Base-by-base conservation (phyloP, 1,140 invertebrate genomes). In the Conus betulinus region DNA sequence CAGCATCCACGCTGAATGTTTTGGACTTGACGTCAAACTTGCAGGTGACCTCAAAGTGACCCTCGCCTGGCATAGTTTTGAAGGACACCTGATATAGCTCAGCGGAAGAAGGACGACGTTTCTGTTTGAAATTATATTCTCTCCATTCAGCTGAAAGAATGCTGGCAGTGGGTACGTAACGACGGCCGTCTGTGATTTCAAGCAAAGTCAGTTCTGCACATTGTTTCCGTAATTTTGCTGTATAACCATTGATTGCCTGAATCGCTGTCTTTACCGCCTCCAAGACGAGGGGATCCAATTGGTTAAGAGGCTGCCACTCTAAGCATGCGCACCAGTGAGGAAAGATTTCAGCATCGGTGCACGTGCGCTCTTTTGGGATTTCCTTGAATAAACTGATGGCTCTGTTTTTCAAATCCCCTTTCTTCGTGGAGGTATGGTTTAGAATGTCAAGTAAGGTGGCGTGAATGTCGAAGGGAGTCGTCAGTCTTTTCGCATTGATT, bases 321-420 rank as follows among this genome's bases (percentile, higher is more conserved):
- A 99, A 95, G 93, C 98, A 99, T 23, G 98, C 97, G 92, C 98
- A 99, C 98, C 98, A 99, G 94, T 99, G 98, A 0, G 98, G 97
- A 93, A 98, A 97, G 85, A 99, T 98, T 71, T 97, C 97, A 7
- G 98, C 98, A 94, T 98, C 97, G 23, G 96, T 96, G 93, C 98
- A 99, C 6, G 97, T 97, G 81, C 98, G 96, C 78, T 97, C 96
- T 88, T 97, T 96, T 13, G 95, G 94, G 57, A 95, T 93, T 84
- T 93, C 87, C 20, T 89, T 92, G 92, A 98, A 97, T 39, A 98
- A 95, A 84, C 97, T 97, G 63, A 98, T 96, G 0, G 96, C 97
- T 88, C 97, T 95, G 57, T 60, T 60, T 55, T 94, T 27, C 95
- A 93, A 17, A 90, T 94, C 53, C 94, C 91, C 91, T 96, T 95